Conservation (phyloP, 2,888 invertebrate genomes). For the Siphlonurus alternatus region DNA sequence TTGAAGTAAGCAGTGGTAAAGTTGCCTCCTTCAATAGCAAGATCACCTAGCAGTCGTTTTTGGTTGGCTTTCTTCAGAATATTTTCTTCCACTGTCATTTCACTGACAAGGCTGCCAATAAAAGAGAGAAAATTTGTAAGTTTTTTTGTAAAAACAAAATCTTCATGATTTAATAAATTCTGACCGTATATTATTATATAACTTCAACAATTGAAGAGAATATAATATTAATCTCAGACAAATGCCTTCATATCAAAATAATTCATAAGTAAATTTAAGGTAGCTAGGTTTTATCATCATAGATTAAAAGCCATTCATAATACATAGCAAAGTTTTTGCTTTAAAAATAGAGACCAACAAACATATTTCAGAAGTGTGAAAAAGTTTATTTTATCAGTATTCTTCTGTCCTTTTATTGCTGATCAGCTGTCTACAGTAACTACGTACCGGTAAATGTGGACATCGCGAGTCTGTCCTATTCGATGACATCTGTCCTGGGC, state of each 20-base stretch:
- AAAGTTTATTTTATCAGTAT: no score
- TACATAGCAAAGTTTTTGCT: not conserved
- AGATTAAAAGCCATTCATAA: not conserved
- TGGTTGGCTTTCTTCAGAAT: conserved; percentile 98
- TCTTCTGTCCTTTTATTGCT: not conserved
- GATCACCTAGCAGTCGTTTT: conserved; percentile 84
- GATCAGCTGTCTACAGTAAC: not conserved
- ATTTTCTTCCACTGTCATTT: conserved; percentile 97
- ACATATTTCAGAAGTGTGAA: no score
- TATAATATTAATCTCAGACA: not conserved
- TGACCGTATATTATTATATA: no score
- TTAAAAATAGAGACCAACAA: no score
- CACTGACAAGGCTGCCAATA: conserved; percentile 66
- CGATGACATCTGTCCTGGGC: conserved; percentile 94
- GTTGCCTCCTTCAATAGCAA: conserved; percentile 97
- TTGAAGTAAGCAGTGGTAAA: conserved; percentile 96
- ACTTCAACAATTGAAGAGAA: not conserved
- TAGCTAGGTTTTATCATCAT: not conserved
- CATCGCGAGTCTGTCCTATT: conserved; percentile 97
- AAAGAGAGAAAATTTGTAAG: conserved; percentile 8
- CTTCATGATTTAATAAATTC: no score
- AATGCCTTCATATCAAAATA: not conserved
- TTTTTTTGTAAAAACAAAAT: not conserved
- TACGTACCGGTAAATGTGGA: conserved; percentile 73
- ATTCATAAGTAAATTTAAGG: not conserved